Evolutionary conservation across 2,888 invertebrate genomes (phyloP), one percentile per base, ranked within the genome.

Genomic region (Ennomos fuscantarius): DNA sequence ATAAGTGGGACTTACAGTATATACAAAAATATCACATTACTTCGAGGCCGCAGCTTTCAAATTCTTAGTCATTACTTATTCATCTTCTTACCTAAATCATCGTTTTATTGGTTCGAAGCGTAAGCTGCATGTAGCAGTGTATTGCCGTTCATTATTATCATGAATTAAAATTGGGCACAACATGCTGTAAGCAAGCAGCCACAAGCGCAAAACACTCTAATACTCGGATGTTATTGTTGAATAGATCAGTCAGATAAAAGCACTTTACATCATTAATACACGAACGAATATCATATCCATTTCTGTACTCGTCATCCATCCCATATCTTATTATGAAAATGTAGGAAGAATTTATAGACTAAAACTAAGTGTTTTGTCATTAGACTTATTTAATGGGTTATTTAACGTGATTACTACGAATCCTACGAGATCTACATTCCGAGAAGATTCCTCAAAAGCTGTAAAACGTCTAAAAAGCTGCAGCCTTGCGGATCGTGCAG

Each of bases 21-120:
- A 89, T 92, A 92, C 92, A 92, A 91, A 92, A 91, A 92, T 92
- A 92, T 92, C 92, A 92, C 92, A 92, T 89, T 89, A 91, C 88
- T 89, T 91, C 89, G 91, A 92, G 92, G 92, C 92, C 92, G 92
- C 92, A 91, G 91, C 92, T 91, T 92, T 89, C 87, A 87, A 78
- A 87, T 84, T 83, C 88, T 90, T 87, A 91, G 83, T 88, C 78
- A 86, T 84, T 86, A 88, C 76, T 87, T 85, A 79, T 82, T 85
- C 81, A 77, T 89, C 86, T 84, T 85, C 86, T 86, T 87, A 90
- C 81, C 86, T 90, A 87, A 84, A 81, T 85, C 76, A 79, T 79
- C 76, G 73, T 61, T 78, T 82, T 73, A 75, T 80, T 70, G 81
- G 83, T 83, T 83, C 79, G 84, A 89, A 89, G 90, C 89, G 78